Evolutionary conservation across 1,140 invertebrate species (phyloP).

Genomic region (Drosophila repletoides): DNA sequence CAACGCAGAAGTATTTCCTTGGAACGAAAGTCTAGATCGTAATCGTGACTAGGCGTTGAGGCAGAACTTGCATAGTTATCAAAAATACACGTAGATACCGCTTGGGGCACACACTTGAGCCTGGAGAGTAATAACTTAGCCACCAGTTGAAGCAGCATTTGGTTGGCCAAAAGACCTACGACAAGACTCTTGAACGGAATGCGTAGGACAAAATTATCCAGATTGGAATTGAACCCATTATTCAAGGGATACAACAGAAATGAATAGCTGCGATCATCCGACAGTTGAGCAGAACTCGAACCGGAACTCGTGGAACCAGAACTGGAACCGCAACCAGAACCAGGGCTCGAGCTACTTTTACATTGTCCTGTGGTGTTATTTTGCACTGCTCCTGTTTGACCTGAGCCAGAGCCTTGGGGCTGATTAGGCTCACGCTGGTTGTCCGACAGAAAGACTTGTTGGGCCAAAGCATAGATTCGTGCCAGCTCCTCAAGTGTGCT

Average conservation of each 20-base stretch:
- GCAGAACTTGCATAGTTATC: conserved; percentile 80
- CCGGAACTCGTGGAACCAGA: too few species aligned
- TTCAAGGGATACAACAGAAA: conserved; percentile 93
- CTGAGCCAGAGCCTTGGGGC: conserved; percentile 15
- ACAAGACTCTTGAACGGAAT: conserved; percentile 94
- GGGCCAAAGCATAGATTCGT: conserved; percentile 91
- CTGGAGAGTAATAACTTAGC: conserved; percentile 92
- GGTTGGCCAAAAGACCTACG: conserved; percentile 93
- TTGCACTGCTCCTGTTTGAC: conserved; percentile 10
- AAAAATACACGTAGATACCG: conserved; percentile 81
- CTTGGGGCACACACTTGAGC: conserved; percentile 79
- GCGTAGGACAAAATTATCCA: conserved; percentile 90
- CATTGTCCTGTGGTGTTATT: too few species aligned
- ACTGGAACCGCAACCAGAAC: conserved; percentile 18
- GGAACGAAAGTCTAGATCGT: conserved; percentile 84
- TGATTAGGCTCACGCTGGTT: conserved; percentile 74
- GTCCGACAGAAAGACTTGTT: conserved; percentile 89
- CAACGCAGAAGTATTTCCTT: conserved; percentile 87
- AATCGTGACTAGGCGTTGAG: conserved; percentile 83
- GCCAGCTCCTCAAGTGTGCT: conserved; percentile 91
- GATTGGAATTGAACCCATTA: conserved; percentile 87
- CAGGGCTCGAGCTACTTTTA: background rate
- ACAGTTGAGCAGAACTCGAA: conserved; percentile 72
- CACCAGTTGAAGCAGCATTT: conserved; percentile 95
- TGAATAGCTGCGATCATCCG: conserved; percentile 93